Evolutionary conservation across 1,140 invertebrate genomes (phyloP), one percentile per base, ranked within the genome.

Genomic region (Drosophila littoralis): DNA sequence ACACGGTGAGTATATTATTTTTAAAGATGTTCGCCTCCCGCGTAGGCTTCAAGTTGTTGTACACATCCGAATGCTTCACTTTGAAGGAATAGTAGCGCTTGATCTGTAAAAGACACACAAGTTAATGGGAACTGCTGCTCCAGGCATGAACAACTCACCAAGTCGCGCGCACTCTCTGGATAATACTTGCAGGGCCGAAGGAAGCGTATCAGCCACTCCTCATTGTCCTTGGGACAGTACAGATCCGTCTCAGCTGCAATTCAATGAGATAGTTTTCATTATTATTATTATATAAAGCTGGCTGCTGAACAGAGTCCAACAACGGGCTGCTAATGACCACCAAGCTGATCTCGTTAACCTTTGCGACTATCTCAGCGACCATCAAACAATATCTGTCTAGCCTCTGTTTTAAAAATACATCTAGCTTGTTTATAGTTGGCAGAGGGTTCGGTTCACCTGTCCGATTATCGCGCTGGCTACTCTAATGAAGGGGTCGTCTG

Each of bases 1-100:
- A 92, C 3, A 97, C 96, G 0, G 95, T 95, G 2, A 97, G 92
- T 54, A 97, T 95, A 77, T 97, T 96, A 60, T 96, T 95, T 67
- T 95, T 94, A 82, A 97, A 97, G 45, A 97, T 94, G 80, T 97
- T 97, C 59, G 94, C 94, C 83, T 97, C 96, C 17, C 92, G 93
- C 73, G 94, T 96, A 1, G 96, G 96, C 36, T 94, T 93, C 10
- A 97, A 89, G 9, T 93, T 93, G 4, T 96, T 93, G 91, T 97
- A 97, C 0, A 96, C 93, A 67, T 95, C 94, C 15, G 94, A 78
- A 82, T 97, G 96, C 82, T 97, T 97, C 17, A 95, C 90, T 92
- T 97, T 97, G 86, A 97, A 97, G 2, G 92, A 92, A 91, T 97
- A 97, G 89, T 97, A 97, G 57, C 95, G 94, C 92, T 96, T 95